phyloP scores from a whole-genome alignment of 2,888 invertebrate genomes.

The Heliconius hortense region DNA sequence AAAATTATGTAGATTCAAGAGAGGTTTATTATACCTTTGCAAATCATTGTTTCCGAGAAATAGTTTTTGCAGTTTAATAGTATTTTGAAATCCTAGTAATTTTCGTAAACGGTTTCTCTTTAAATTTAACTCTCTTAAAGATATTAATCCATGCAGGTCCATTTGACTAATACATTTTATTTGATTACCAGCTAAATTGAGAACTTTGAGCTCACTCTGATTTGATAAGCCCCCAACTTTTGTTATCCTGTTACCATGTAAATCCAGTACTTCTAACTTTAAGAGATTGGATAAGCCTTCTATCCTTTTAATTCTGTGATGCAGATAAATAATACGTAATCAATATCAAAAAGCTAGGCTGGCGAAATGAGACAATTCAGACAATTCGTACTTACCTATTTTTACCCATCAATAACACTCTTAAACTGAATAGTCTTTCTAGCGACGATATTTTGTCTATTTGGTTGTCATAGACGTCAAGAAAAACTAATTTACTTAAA shows the following conservation, averaged over 20 bases:
- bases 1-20: not conserved
- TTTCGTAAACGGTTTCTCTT: slow-evolving; percentile 92
- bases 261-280: slow-evolving; percentile 94
- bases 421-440: slow-evolving; percentile 88
- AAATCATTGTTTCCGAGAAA: slow-evolving; percentile 92
- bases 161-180: slow-evolving; percentile 88
- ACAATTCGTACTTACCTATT: slow-evolving; percentile 85
- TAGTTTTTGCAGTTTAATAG: slow-evolving; percentile 88
- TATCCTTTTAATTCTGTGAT: slow-evolving; percentile 87
- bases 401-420: slow-evolving; percentile 95
- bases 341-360: not conserved
- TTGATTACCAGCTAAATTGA: slow-evolving; percentile 96
- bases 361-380: not conserved
- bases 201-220: slow-evolving; percentile 90
- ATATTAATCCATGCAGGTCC: slow-evolving; percentile 89
- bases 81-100: slow-evolving; percentile 89
- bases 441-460: slow-evolving; percentile 92
- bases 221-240: slow-evolving; percentile 86
- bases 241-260: slow-evolving; percentile 95
- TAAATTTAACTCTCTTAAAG: slow-evolving; percentile 93
- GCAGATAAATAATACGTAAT: not conserved
- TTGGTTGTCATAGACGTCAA: slow-evolving; percentile 97
- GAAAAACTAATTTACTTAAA: slow-evolving; percentile 91
- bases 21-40: slow-evolving; percentile 67
- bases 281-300: slow-evolving; percentile 87